Conservation (phyloP, 1,140 invertebrate genomes). For the Musca vetustissima region DNA sequence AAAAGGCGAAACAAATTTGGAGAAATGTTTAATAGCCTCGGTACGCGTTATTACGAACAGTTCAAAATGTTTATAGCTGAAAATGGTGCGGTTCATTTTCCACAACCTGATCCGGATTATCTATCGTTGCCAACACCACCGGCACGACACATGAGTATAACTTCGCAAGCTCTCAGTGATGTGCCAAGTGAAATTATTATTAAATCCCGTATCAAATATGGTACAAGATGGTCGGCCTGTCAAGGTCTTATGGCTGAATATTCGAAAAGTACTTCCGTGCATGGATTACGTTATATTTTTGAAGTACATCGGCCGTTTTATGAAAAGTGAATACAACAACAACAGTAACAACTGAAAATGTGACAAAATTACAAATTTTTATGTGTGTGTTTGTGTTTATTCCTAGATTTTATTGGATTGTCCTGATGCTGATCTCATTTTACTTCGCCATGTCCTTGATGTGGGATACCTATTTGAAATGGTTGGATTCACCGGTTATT, state of each 20-base stretch:
- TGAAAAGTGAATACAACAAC: conserved; percentile 44
- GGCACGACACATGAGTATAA: conserved; percentile 10
- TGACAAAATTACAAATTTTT: neutral
- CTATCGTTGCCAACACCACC: conserved; percentile 2
- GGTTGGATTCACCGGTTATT: conserved; percentile 65
- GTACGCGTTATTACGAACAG: too few species aligned
- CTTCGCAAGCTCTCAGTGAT: conserved; percentile 36
- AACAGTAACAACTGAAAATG: neutral
- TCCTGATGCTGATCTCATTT: conserved; percentile 47
- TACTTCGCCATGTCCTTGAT: conserved; percentile 57
- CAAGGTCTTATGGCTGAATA: conserved; percentile 54
- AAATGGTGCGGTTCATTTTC: neutral
- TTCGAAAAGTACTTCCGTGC: conserved; percentile 53
- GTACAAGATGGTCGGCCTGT: conserved; percentile 43
- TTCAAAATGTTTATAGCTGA: neutral
- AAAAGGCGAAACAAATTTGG: too few species aligned
- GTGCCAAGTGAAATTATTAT: conserved; percentile 44
- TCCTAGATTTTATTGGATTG: conserved; percentile 46
- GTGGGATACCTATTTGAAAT: conserved; percentile 62
- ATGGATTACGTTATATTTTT: conserved; percentile 55
- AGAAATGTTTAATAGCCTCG: too few species aligned
- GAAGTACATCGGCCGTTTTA: conserved; percentile 52
- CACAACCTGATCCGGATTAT: conserved; percentile 8
- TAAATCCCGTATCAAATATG: conserved; percentile 48
- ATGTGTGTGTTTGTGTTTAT: conserved; percentile 3